Conservation (phyloP, 1,140 invertebrate genomes). For the Platyura marginata region DNA sequence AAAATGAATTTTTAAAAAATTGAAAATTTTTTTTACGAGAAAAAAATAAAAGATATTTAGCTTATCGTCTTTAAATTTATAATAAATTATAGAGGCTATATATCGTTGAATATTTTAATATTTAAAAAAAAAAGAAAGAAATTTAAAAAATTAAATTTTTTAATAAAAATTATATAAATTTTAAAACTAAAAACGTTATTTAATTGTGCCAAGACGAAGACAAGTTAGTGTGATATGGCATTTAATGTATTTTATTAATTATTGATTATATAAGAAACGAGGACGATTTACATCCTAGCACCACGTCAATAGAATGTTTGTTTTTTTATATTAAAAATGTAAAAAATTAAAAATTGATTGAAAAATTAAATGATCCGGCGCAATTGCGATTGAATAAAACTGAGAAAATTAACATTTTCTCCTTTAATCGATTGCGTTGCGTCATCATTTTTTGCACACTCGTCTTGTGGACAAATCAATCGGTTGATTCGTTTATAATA, state of each 20-base stretch:
- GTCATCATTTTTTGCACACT: too few relatives aligned
- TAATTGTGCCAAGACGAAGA: constrained; percentile 1
- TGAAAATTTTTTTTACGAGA: neutral
- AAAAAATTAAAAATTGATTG: too few relatives aligned
- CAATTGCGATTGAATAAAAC: neutral
- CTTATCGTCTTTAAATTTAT: constrained; percentile 1
- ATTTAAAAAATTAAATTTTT: neutral
- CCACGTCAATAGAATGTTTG: neutral
- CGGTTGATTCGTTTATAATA: too few relatives aligned
- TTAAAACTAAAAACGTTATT: constrained; percentile 1
- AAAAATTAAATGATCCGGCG: too few relatives aligned
- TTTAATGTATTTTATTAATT: constrained; percentile 1
- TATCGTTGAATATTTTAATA: neutral
- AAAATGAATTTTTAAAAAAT: neutral
- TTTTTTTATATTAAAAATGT: neutral
- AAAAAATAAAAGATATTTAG: constrained; percentile 1
- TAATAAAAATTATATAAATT: neutral
- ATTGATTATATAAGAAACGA: neutral
- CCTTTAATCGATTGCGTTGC: too few relatives aligned
- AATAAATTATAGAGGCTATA: constrained; percentile 1
- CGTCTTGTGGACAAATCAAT: too few relatives aligned
- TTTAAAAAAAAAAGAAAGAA: constrained; percentile 1
- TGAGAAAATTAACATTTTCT: too few relatives aligned
- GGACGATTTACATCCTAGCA: neutral
- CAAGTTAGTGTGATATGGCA: constrained; percentile 2